Evolutionary conservation across 2,797 vertebrate genomes (phyloP).

Genomic region (Pangasius mekongensis): DNA sequence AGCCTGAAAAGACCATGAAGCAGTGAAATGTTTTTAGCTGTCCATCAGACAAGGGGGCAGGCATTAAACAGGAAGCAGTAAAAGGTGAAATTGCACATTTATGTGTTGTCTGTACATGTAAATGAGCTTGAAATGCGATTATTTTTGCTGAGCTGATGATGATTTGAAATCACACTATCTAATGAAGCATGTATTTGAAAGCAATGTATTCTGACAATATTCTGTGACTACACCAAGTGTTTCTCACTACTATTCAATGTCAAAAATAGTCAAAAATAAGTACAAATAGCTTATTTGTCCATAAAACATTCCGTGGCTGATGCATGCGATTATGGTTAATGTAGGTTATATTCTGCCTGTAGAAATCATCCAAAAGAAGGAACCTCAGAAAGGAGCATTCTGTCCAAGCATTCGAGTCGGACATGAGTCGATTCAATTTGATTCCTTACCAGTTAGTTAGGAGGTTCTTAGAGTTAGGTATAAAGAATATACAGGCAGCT

Average conservation of each 20-base stretch:
- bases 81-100: not conserved
- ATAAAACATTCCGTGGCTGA: not conserved
- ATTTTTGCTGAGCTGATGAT: not conserved
- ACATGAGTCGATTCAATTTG: not conserved
- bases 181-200: not conserved
- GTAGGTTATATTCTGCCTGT: not conserved
- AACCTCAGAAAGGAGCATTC: not conserved
- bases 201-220: not conserved
- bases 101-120: no score
- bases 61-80: not conserved
- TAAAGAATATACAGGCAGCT: not conserved
- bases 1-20: not conserved
- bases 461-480: not conserved
- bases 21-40: not conserved
- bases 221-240: not conserved
- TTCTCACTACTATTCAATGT: not conserved
- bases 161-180: not conserved
- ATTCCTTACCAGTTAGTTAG: not conserved
- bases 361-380: not conserved
- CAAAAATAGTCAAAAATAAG: not conserved
- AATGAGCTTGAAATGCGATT: not conserved
- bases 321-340: not conserved
- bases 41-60: not conserved
- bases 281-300: not conserved
- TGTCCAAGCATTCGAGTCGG: no score